Evolutionary conservation across 2,797 vertebrate species (phyloP).

Genomic region (Dromococcyx pavoninus): DNA sequence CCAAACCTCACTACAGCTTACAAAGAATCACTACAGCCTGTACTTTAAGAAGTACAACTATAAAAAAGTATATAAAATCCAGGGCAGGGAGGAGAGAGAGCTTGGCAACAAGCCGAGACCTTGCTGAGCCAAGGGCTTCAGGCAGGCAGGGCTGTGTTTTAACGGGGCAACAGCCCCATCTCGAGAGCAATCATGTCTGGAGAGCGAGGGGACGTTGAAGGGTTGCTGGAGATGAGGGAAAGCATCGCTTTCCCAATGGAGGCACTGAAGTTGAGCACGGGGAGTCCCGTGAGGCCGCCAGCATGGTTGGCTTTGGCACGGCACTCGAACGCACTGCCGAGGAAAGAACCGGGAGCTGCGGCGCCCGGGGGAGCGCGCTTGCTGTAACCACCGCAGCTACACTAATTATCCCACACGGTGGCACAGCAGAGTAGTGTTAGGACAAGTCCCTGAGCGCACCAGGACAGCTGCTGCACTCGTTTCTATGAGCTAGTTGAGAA

Average conservation of each 20-base stretch:
- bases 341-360: background rate
- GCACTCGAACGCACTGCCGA: background rate
- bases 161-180: background rate
- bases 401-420: constrained; percentile 53
- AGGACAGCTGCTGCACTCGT: constrained; percentile 42
- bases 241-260: background rate
- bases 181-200: background rate
- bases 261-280: background rate
- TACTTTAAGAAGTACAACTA: constrained; percentile 49
- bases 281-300: rapidly evolving
- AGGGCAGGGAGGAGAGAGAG: constrained; percentile 10
- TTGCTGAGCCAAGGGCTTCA: constrained; percentile 10
- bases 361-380: background rate
- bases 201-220: background rate
- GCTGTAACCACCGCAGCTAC: constrained; percentile 34
- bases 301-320: rapidly evolving
- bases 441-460: constrained; percentile 27
- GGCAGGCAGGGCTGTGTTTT: background rate
- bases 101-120: background rate
- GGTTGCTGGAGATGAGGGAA: background rate
- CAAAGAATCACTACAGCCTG: constrained; percentile 33
- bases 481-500: constrained; percentile 19
- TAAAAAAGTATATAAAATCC: constrained; percentile 56
- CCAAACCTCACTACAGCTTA: constrained; percentile 54
- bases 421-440: constrained; percentile 66